Evolutionary conservation across 2,888 invertebrate genomes (phyloP), one percentile per base, ranked within the genome.

Genomic region (Nudaria mundana): DNA sequence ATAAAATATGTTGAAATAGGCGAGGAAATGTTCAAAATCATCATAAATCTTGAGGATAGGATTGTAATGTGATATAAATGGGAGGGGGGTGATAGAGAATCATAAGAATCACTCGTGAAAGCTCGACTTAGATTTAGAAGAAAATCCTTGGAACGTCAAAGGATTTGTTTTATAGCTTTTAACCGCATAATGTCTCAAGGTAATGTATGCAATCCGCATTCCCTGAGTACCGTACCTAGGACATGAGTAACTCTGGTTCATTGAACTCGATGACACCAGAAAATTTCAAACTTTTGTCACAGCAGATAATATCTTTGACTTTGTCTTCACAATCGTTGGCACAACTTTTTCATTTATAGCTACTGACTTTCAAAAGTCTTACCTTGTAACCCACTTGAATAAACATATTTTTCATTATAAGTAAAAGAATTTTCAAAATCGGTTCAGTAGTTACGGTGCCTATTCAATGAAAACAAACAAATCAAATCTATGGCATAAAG

Each of bases 131-230:
- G 70, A 77, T 74, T 71, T 63, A 73, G 71, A 69, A 43, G 53
- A 74, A 79, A 80, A 81, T 84, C 84, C 80, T 63, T 62, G 45
- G 71, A 69, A 76, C 73, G 76, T 69, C 66, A 71, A 66, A 60
- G 80, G 82, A 81, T 84, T 54, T 56, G 50, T 76, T 84, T 86
- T 82, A 86, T 84, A 66, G 76, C 76, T 55, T 58, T n/a, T 45
- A 51, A 50, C 63, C 52, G 83, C 64, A 83, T 85, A 85, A 85
- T 83, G 73, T 71, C 47, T 43, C 41, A 42, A 39, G 48, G 52
- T 74, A 74, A 75, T 71, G 63, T 64, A 55, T 56, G 44, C 52
- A 44, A 43, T 44, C 53, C 42, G 29, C 40, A 50, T 42, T 50
- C 47, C 31, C 30, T 2, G 30, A 40, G 48, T 43, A 35, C 39